Evolutionary conservation across 2,113 vertebrate genomes (phyloP), one percentile per base, ranked within the genome.

Genomic region (Piaya cayana): DNA sequence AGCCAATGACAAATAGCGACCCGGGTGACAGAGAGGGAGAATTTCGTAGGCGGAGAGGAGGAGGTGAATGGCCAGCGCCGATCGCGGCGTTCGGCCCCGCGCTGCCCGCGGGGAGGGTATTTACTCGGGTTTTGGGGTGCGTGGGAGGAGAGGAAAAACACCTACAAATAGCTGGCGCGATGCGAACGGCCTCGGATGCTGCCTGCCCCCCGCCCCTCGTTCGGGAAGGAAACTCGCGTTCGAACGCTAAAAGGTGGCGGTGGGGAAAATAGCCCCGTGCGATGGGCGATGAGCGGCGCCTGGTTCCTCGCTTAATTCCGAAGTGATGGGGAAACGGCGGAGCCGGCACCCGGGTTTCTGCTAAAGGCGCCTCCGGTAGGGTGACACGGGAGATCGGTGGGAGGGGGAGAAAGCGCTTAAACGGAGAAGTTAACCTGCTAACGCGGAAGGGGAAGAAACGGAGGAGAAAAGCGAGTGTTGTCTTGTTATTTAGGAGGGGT

Each of bases 1-100:
- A 91, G 88, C 91, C 88, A 95, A 96, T 95, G 93, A 93, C 92
- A 95, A 97, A 93, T 87, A 96, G 93, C 94, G 92, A 77, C 70
- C 95, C 92, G 96, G 42, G 82, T 95, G 96, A 97, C 96, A 94
- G 92, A 71, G 88, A 96, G 90, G 56, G 90, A 85, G 59, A 69
- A 90, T 93, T 95, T 90, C 72, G 95, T 93, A 97, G 96, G 96
- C 94, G 96, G 95, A 95, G 96, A 95, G 90, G 94, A 95, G 92
- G 93, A 91, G 95, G 95, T 93, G 96, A 97, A 97, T 97, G 95
- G 96, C 94, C 94, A 94, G 95, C 74, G 72, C 92, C 42, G 92
- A 93, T 64, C 94, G 71, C 85, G 88, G 90, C 18, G 52, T 88
- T 82, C 90, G 86, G 82, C 90, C 94, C 90, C 94, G 82, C 70